These are phyloP conservation scores for Onychomys leucogaster DNA, from an alignment of 2,797 vertebrate species.

Conservation along the genomic window DNA sequence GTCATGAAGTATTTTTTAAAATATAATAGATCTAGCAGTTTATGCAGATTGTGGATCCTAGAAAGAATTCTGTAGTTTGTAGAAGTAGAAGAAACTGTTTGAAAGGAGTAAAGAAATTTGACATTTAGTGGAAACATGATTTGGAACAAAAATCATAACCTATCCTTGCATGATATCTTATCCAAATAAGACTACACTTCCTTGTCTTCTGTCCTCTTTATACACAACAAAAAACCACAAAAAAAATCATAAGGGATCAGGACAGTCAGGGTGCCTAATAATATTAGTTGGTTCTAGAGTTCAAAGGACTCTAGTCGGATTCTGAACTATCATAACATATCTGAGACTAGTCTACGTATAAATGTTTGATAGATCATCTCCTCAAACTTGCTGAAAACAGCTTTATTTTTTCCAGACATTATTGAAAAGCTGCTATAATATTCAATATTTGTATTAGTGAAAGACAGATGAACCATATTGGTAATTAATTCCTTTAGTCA, in stretches of 20 bases:
- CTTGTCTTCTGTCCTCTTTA: not conserved
- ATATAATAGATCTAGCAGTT: not conserved
- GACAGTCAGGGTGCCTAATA: not conserved
- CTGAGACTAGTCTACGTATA: not conserved
- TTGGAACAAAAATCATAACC: not conserved
- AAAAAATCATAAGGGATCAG: not conserved
- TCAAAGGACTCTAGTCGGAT: not conserved
- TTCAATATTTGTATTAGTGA: not conserved
- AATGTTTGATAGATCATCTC: not conserved
- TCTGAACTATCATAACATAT: not conserved
- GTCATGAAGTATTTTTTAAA: not conserved
- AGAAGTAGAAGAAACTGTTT: not conserved
- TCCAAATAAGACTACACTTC: not conserved
- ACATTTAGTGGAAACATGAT: not conserved
- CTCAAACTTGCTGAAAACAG: not conserved
- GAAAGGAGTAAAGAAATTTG: not conserved
- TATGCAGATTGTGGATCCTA: not conserved
- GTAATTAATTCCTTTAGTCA: not conserved
- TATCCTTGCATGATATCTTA: not conserved
- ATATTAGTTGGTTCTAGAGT: not conserved
- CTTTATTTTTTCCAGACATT: not conserved
- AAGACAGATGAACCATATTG: not conserved
- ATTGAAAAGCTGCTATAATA: not conserved
- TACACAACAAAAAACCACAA: not conserved
- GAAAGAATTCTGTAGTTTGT: not conserved